Percentiles rank a stretch among this genome's conserved stretches.
These are phyloP conservation scores for Nothoprocta perdicaria DNA, from an alignment of 2,113 vertebrate genomes.

Conservation along the genomic window DNA sequence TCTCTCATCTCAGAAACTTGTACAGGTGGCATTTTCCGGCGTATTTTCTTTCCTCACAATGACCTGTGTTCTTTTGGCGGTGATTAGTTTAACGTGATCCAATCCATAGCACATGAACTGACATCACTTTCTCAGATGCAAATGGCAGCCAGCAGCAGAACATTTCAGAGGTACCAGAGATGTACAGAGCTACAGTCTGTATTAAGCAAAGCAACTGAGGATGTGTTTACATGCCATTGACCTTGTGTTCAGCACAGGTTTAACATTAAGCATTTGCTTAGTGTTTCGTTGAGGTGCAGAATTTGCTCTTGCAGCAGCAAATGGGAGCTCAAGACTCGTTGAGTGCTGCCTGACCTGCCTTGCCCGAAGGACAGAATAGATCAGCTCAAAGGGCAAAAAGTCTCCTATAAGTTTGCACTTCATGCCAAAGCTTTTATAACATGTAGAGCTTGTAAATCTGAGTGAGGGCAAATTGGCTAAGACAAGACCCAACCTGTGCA, in stretches of 20 bases:
- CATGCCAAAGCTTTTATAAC: background rate
- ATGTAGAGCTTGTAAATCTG: slow-evolving; percentile 2
- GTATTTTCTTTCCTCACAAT: background rate
- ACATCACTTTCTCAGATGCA: background rate
- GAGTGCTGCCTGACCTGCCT: background rate
- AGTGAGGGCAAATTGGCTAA: background rate
- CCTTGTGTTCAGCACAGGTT: background rate
- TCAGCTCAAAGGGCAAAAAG: background rate
- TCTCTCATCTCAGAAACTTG: background rate
- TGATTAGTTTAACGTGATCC: background rate
- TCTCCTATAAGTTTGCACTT: background rate
- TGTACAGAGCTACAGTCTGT: background rate
- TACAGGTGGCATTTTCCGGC: background rate
- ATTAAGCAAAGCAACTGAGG: slow-evolving; percentile 41
- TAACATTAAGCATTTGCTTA: background rate
- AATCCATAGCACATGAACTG: background rate
- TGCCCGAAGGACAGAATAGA: background rate
- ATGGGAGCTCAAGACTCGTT: background rate
- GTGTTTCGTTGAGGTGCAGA: background rate
- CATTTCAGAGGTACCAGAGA: background rate
- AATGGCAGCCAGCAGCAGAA: slow-evolving; percentile 3
- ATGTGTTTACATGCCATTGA: slow-evolving; percentile 32
- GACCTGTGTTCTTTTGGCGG: background rate
- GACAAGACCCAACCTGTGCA: background rate
- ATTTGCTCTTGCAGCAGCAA: background rate